phyloP scores from a whole-genome alignment of 2,888 invertebrate genomes.

The Xanthia icteritia region DNA sequence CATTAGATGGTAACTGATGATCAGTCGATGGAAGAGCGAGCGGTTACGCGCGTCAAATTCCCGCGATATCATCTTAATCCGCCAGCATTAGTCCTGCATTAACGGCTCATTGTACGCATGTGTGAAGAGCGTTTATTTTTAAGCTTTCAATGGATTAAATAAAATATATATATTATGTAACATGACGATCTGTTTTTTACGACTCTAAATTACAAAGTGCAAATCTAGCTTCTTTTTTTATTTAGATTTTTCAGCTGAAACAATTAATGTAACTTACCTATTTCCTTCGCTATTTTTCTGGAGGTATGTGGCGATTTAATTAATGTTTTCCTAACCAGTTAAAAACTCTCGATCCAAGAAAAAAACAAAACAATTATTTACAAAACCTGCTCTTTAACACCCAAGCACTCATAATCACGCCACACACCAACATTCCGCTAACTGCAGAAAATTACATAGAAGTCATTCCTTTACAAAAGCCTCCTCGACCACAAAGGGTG shows the following conservation, averaged over 20 bases:
- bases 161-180: constrained; percentile 4
- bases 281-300: no score
- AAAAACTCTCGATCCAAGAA: background rate
- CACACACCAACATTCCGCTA: constrained; percentile 42
- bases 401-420: constrained; percentile 14
- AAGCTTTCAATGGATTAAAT: constrained; percentile 39
- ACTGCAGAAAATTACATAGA: constrained; percentile 57
- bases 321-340: background rate
- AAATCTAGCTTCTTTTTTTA: background rate
- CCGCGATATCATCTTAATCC: constrained; percentile 88
- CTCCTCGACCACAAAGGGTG: constrained; percentile 58
- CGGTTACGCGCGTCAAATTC: constrained; percentile 79
- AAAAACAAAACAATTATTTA: constrained; percentile 12
- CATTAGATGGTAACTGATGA: constrained; percentile 84
- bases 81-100: constrained; percentile 73
- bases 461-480: constrained; percentile 60
- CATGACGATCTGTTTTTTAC: background rate
- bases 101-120: constrained; percentile 64
- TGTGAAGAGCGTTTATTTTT: constrained; percentile 62
- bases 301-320: background rate
- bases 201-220: no score
- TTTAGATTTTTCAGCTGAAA: background rate
- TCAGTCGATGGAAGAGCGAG: constrained; percentile 70
- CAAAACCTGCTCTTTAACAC: background rate
- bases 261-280: background rate